phyloP scores from a whole-genome alignment of 2,888 invertebrate species.

The Melanostoma mellinum region DNA sequence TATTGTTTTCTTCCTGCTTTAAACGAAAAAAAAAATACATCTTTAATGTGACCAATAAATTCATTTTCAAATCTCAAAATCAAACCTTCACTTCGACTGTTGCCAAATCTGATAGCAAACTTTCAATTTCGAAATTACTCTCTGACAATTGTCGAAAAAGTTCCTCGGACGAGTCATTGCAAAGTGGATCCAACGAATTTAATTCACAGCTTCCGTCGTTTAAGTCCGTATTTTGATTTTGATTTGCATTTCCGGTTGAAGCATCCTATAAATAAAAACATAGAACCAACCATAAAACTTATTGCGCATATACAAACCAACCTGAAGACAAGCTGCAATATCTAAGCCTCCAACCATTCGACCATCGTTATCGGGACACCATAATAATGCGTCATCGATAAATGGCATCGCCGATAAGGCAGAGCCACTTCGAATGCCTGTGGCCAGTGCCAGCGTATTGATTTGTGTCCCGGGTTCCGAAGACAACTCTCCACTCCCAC shows the following conservation, averaged over 20 bases:
- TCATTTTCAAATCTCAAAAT: conserved; percentile 42
- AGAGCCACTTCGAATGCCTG: conserved; percentile 82
- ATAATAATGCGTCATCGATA: conserved; percentile 96
- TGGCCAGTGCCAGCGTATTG: conserved; percentile 81
- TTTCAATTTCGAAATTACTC: conserved; percentile 93
- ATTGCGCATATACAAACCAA: conserved; percentile 78
- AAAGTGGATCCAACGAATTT: conserved; percentile 80
- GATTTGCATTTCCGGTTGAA: conserved; percentile 77
- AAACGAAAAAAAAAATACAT: conserved; percentile 49
- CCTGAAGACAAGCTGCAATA: conserved; percentile 93
- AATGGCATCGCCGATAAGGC: conserved; percentile 92
- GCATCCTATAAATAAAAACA: conserved; percentile 69
- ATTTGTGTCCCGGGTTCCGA: conserved; percentile 68
- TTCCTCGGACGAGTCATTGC: conserved; percentile 87
- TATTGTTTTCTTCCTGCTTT: conserved; percentile 81
- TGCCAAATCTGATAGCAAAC: conserved; percentile 90
- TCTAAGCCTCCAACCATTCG: conserved; percentile 90
- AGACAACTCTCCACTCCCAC: conserved; percentile 63
- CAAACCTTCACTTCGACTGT: conserved; percentile 88
- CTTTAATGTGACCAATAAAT: background rate
- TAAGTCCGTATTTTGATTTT: conserved; percentile 76
- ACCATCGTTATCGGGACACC: conserved; percentile 97
- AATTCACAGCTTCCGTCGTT: conserved; percentile 78
- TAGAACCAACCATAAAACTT: background rate
- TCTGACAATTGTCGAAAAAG: conserved; percentile 92